phyloP scores from a whole-genome alignment of 2,888 invertebrate species.

The Tanypteryx hageni region DNA sequence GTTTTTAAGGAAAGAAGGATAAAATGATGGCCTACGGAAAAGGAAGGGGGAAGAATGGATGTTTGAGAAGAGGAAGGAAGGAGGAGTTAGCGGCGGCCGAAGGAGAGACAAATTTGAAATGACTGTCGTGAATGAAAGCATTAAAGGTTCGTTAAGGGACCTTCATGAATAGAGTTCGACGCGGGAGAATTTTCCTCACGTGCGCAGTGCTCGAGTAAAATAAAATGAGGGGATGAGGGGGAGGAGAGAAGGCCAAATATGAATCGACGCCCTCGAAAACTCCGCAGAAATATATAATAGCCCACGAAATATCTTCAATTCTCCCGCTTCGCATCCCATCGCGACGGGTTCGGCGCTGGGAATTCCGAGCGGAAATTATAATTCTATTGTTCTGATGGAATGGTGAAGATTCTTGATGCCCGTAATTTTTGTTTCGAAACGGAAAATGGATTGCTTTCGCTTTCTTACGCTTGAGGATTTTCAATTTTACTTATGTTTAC shows the following conservation, averaged over 20 bases:
- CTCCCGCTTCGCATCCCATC: background rate
- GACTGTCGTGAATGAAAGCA: background rate
- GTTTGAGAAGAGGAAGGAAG: too few species aligned
- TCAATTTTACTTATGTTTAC: too few species aligned
- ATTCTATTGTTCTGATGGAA: too few species aligned
- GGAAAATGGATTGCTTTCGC: too few species aligned
- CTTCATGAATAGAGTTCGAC: background rate
- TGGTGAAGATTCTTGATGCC: too few species aligned
- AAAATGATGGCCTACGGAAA: too few species aligned
- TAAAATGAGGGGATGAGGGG: background rate
- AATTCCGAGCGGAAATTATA: too few species aligned
- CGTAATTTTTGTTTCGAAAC: too few species aligned
- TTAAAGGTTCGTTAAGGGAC: slow-evolving; percentile 3
- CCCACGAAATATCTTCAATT: background rate
- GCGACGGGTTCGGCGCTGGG: background rate
- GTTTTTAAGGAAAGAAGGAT: background rate
- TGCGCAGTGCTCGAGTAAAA: background rate
- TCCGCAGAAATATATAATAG: background rate
- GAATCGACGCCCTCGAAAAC: background rate
- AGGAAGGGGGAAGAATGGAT: too few species aligned
- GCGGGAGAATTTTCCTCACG: background rate
- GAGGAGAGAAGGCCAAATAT: background rate
- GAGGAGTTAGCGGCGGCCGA: background rate
- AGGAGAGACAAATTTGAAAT: background rate
- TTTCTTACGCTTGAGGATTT: too few species aligned